A percentile compares a stretch with the other conserved stretches of the same genome.
Conservation (phyloP, 2,113 vertebrate genomes). For the Muscicapa adusta region DNA sequence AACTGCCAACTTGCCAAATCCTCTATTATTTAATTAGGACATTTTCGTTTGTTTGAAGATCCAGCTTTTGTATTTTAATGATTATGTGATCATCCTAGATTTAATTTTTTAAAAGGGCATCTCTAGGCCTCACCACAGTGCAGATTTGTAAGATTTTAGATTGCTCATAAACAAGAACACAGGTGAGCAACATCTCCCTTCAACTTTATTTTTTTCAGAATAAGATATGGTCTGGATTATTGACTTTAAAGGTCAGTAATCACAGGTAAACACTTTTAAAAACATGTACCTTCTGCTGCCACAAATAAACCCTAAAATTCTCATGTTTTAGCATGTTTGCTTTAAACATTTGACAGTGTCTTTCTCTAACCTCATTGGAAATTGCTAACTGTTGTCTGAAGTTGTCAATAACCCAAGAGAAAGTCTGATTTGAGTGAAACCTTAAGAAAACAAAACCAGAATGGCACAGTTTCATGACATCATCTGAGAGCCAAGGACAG, state of each 20-base stretch:
- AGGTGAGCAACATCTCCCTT: background rate
- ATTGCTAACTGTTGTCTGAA: background rate
- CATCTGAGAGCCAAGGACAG: background rate
- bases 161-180: background rate
- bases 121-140: background rate
- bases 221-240: background rate
- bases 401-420: background rate
- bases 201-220: background rate
- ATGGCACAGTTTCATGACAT: background rate
- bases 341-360: background rate
- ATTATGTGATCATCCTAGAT: constrained; percentile 2
- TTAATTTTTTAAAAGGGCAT: background rate
- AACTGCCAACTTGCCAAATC: constrained; percentile 27
- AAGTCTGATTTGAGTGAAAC: background rate
- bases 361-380: background rate
- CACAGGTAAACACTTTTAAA: background rate
- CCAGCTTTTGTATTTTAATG: constrained; percentile 25
- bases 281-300: background rate
- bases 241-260: background rate
- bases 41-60: constrained; percentile 23
- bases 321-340: background rate
- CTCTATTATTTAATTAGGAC: constrained; percentile 15
- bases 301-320: background rate
- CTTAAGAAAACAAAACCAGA: background rate
- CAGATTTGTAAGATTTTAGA: background rate